Evolutionary conservation across 2,888 invertebrate genomes (phyloP), one percentile per base, ranked within the genome.

Genomic region (Calameuta idolon): DNA sequence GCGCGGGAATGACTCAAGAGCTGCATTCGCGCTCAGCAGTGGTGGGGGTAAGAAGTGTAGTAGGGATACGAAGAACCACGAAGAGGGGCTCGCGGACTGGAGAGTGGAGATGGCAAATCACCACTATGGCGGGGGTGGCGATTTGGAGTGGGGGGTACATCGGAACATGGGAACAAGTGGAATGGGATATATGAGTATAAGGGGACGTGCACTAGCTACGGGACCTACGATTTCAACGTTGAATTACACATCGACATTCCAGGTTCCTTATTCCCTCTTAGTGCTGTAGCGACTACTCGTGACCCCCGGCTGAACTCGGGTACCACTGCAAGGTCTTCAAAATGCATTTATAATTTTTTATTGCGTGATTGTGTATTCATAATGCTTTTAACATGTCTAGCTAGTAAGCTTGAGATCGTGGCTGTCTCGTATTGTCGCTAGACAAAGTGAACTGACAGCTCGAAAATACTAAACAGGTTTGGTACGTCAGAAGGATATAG

Each of bases 1-100:
- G 87, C 90, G 88, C 89, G 89, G 88, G 88, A 89, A 89, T 89
- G 89, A 89, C 84, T 84, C 82, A 83, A 85, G 85, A 82, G 85
- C 79, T 83, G 82, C 81, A 84, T 82, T 87, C 77, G 81, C 81
- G 78, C 75, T 75, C 76, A 34, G 34, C 76, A 71, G 31, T 82
- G 84, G 83, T 82, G 85, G 82, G 80, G 81, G 73, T 74, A 71
- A 71, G 76, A 15, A n/a, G 33, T 12, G 76, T 74, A 78, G 74
- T 77, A 76, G 71, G 71, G 71, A 34, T 33, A 71, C 71, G 75
- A 30, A 74, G 77, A 73, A 34, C 68, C 73, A 30, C 33, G 73
- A 77, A n/a, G 77, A 74, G 55, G 40, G 73, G 33, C 55, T 23
- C 34, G 79, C 33, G 76, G 34, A 33, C 55, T 40, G 69, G 37